Conservation (phyloP, 1,140 invertebrate species). For the Bombus confusus region DNA sequence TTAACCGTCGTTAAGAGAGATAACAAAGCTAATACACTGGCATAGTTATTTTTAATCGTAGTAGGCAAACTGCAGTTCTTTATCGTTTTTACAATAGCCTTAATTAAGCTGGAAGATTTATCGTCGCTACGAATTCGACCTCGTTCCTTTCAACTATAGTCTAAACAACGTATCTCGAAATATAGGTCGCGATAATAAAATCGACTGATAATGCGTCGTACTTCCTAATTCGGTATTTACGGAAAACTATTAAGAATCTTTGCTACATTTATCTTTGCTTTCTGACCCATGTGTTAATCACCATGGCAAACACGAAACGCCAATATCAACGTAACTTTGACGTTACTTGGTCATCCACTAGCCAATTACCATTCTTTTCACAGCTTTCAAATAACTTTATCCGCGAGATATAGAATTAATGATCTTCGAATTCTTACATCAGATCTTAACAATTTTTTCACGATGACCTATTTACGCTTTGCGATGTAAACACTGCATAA, state of each 20-base stretch:
- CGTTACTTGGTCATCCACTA: not conserved
- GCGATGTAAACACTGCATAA: not conserved
- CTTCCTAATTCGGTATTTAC: not conserved
- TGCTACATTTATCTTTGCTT: not conserved
- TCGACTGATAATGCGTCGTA: not conserved
- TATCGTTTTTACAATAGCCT: not conserved
- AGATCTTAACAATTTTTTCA: not conserved
- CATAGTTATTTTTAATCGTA: not conserved
- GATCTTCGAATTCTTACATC: not conserved
- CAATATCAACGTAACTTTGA: not conserved
- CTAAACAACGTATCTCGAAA: not conserved
- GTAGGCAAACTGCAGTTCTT: not conserved
- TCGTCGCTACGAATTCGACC: not conserved
- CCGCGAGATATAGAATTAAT: not conserved
- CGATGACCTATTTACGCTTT: not conserved
- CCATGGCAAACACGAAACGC: not conserved
- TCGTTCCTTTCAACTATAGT: not conserved
- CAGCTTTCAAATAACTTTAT: not conserved
- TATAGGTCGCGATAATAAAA: conserved; percentile 8
- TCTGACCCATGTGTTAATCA: not conserved
- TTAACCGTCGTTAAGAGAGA: not conserved
- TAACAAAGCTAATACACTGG: too few relatives aligned
- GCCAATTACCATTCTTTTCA: not conserved
- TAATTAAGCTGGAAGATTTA: not conserved
- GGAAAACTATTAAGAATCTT: too few relatives aligned